Base-by-base conservation (phyloP, 1,140 invertebrate genomes). In the Sycobia sp. region DNA sequence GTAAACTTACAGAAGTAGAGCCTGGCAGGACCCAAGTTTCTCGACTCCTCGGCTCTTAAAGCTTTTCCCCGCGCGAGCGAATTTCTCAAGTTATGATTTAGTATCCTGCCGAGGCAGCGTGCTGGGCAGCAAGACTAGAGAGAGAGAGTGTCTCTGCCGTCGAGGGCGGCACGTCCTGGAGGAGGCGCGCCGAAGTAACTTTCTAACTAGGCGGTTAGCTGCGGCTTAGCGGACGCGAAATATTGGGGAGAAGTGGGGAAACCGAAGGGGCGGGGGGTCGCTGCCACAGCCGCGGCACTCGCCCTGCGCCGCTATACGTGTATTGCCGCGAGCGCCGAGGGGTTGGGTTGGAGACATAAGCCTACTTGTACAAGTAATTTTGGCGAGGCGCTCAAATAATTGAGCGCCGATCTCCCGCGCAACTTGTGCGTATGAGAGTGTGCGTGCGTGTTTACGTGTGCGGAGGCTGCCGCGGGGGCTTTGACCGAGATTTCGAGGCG, bases 41-140 rank as follows among this genome's bases (percentile, higher is more conserved):
- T 54, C 62, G 61, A 62, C 61, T 71, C 75, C 66, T 76, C 78
- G 72, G 70, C 72, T 78, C 71, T 78, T 78, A 75, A 77, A 76
- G 73, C 71, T 78, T 72, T 73, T 70, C 69, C 71, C 65, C 65
- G 66, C 65, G 70, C 71, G 71, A 70, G 70, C 67, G 73, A 78
- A 78, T 79, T 78, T 78, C 76, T 76, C 76, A 75, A 79, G 76
- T 78, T 79, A 77, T 81, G 76, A 81, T 79, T 78, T 81, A 79
- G 69, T 73, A 68, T 73, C 29, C 29, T 7, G 29, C 29, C 29
- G 11, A 32, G 29, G 29, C 5, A 32, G 29, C 5, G 5, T 32
- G 29, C 5, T 11, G 5, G 29, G 29, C 29, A 4, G 63, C 56
- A 60, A 49, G 47, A 38, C n/a, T n/a, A 58, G 41, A 39, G 57